These are phyloP conservation scores for Dermochelys coriacea DNA, from an alignment of 2,797 vertebrate species.

Conservation along the genomic window DNA sequence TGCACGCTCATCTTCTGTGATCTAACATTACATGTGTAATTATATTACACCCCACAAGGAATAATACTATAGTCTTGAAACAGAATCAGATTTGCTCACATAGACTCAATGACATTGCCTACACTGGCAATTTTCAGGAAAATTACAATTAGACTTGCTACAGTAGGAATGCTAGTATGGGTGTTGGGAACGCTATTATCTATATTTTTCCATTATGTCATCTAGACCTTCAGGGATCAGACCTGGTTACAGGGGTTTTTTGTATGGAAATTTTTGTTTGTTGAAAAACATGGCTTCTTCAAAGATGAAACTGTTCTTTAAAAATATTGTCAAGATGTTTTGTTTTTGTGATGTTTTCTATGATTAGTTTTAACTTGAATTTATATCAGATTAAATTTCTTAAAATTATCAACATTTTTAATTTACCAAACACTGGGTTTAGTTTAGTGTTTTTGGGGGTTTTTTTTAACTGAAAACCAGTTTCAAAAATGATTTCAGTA, in stretches of 20 bases:
- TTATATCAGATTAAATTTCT: not conserved
- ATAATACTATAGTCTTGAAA: not conserved
- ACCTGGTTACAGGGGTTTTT: not conserved
- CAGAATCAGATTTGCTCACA: not conserved
- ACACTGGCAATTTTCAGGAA: not conserved
- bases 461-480: not conserved
- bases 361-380: not conserved
- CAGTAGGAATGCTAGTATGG: not conserved
- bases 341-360: not conserved
- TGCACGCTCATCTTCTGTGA: not conserved
- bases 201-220: not conserved
- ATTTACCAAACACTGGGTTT: not conserved
- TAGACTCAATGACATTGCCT: not conserved
- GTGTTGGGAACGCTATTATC: not conserved
- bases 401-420: not conserved
- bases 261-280: not conserved
- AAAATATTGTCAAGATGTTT: not conserved
- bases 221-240: not conserved
- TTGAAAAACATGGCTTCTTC: not conserved
- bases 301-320: not conserved
- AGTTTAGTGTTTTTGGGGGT: not conserved
- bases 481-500: not conserved
- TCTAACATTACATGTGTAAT: not conserved
- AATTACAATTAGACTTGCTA: fast-evolving
- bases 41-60: not conserved